Conservation (phyloP, 2,797 vertebrate species). For the Oreonectes daqikongensis region DNA sequence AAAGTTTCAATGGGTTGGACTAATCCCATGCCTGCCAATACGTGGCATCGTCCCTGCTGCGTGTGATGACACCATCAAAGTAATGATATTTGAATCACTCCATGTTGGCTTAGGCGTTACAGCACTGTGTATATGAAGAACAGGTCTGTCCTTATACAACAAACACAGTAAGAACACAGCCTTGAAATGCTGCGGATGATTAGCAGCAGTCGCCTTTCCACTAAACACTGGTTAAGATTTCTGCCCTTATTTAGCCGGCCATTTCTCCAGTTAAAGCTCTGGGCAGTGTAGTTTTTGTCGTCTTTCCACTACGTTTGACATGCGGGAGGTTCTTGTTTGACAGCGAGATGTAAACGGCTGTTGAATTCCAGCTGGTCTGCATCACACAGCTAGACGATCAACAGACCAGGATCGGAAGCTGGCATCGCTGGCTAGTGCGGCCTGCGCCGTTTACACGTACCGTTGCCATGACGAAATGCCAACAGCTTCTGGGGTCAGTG, state of each 20-base stretch:
- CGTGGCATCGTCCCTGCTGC: background rate
- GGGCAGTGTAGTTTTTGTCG: constrained; percentile 71
- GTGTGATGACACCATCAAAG: background rate
- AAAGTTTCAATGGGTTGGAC: background rate
- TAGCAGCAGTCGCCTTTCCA: constrained; percentile 63
- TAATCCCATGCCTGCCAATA: background rate
- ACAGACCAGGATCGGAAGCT: constrained; percentile 66
- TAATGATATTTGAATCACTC: background rate
- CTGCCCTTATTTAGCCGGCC: constrained; percentile 74
- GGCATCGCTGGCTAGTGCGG: background rate
- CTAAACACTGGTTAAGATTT: constrained; percentile 54
- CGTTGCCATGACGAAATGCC: constrained; percentile 29
- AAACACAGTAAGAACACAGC: constrained; percentile 55
- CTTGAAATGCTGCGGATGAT: constrained; percentile 65
- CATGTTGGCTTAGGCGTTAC: constrained; percentile 1
- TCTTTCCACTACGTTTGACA: constrained; percentile 70
- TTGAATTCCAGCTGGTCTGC: constrained; percentile 63
- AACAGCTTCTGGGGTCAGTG: constrained; percentile 28
- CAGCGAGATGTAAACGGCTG: constrained; percentile 71
- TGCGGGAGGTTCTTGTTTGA: constrained; percentile 74
- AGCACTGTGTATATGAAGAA: background rate
- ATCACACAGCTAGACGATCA: constrained; percentile 48
- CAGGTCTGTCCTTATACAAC: constrained; percentile 43
- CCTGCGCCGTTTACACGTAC: constrained; percentile 33
- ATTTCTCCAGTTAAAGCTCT: constrained; percentile 64